phyloP scores from a whole-genome alignment of 2,113 vertebrate species.

The Pseudonaja textilis region DNA sequence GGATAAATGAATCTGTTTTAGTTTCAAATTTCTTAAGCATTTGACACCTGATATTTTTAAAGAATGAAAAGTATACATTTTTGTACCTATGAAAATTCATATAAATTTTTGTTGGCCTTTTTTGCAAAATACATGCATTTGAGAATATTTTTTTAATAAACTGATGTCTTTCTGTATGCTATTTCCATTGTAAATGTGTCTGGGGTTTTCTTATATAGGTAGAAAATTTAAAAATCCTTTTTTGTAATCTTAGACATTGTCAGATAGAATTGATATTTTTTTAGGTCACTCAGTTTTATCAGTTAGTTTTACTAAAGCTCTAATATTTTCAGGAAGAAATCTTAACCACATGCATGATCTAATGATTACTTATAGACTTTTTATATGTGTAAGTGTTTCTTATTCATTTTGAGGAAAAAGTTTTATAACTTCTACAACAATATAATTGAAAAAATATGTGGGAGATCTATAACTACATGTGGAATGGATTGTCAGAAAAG shows the following conservation, averaged over 20 bases:
- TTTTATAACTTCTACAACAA: not conserved
- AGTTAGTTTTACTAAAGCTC: not conserved
- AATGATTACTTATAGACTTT: not conserved
- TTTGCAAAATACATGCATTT: not conserved
- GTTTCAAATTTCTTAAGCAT: not conserved
- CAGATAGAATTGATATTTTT: not conserved
- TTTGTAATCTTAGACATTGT: not conserved
- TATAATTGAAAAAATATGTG: not conserved
- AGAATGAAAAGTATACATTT: not conserved
- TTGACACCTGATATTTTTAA: not conserved
- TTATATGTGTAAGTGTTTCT: not conserved
- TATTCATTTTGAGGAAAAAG: not conserved
- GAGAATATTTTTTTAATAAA: not conserved
- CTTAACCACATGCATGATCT: not conserved
- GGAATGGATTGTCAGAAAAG: not conserved
- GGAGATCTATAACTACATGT: not conserved
- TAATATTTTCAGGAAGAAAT: not conserved
- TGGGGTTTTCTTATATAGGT: too few relatives aligned
- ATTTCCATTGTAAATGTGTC: not conserved
- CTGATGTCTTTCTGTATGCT: not conserved
- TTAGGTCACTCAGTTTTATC: not conserved
- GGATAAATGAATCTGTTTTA: not conserved
- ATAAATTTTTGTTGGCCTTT: not conserved
- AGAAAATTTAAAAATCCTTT: not conserved
- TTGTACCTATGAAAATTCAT: not conserved